Conservation (phyloP, 2,113 vertebrate genomes). For the Cairina moschata region DNA sequence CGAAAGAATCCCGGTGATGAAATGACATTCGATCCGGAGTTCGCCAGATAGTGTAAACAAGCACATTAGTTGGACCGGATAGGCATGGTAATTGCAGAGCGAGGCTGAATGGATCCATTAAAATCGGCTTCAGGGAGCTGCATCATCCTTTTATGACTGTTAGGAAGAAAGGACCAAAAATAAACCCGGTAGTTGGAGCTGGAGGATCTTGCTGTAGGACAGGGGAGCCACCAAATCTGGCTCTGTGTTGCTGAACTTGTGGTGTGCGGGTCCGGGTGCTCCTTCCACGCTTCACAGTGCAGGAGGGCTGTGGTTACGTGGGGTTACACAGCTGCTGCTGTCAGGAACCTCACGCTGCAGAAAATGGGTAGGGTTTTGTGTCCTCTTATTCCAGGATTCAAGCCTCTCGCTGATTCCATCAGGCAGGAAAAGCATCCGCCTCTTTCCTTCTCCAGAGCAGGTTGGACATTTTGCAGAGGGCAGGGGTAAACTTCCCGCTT, state of each 20-base stretch:
- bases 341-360: rapidly evolving
- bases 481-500: neutral
- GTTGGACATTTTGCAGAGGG: neutral
- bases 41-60: slow-evolving; percentile 18
- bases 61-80: neutral
- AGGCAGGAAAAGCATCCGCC: rapidly evolving
- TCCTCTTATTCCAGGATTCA: neutral
- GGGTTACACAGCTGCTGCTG: rapidly evolving
- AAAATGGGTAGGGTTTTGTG: neutral
- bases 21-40: slow-evolving; percentile 10
- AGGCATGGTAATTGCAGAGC: slow-evolving; percentile 4
- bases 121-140: neutral
- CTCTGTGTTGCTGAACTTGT: neutral
- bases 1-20: neutral
- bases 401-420: neutral
- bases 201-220: neutral
- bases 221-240: neutral
- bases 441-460: neutral
- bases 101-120: slow-evolving; percentile 2
- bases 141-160: neutral
- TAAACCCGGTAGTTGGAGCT: neutral
- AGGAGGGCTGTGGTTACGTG: neutral
- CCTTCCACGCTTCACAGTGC: neutral
- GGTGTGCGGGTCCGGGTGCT: neutral
- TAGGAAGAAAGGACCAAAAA: neutral